Evolutionary conservation across 2,888 invertebrate genomes (phyloP), one percentile per base, ranked within the genome.

Genomic region (Rhodophaea formosa): DNA sequence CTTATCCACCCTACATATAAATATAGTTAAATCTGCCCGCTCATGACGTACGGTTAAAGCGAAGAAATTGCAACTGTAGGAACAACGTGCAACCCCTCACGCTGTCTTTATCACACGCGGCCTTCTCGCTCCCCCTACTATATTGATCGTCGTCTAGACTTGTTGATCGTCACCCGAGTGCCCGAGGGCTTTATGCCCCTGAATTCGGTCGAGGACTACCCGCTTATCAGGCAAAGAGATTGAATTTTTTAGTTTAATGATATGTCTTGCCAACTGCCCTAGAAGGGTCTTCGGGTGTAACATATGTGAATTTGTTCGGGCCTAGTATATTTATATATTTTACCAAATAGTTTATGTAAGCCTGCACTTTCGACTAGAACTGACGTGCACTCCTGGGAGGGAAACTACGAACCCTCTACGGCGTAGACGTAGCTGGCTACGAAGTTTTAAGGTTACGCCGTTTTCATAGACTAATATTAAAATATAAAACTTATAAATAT

Each of bases 111-210:
- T 86, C 76, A 57, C 74, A 67, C 81, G 57, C 62, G 61, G 69
- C 75, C 65, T 64, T 81, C 84, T 77, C 80, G 75, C 77, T 84
- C 74, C 65, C 65, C 68, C 77, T 69, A 64, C 71, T 76, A 80
- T 91, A 91, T 91, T 91, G 90, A 91, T 91, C 89, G 90, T 70
- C 70, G 86, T 85, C 89, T 87, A 84, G 87, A 91, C 90, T 89
- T 89, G 90, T 89, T 89, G 89, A 90, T 88, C 82, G 75, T 78
- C 61, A 68, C 72, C 39, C 39, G 39, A 39, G 39, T 39, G 39
- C 39, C 75, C 72, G 73, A 75, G 77, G 77, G 77, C 72, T 78
- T 75, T 70, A 71, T 70, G 71, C 76, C 76, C 74, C 76, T 71
- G 75, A 77, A 74, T 75, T 76, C 64, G 67, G 60, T 49, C 39